Evolutionary conservation across 2,888 invertebrate species (phyloP), one percentile per base, ranked within the genome.

Genomic region (Altica lythri): DNA sequence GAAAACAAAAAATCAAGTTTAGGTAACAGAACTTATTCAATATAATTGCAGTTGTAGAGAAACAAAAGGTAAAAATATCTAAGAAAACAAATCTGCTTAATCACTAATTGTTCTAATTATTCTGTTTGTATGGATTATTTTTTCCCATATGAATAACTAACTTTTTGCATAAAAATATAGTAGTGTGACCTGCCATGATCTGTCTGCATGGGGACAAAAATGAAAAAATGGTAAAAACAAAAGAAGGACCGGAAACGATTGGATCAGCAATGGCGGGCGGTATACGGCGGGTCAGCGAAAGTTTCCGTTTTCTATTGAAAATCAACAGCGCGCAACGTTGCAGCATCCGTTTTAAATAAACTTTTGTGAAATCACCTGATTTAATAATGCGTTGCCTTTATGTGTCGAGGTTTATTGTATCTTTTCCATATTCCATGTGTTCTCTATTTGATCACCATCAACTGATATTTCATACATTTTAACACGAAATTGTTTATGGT

Each of bases 241-340:
- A 55, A 55, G 47, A 47, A 51, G 57, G 58, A 67, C 69, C 68
- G 75, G 75, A 75, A 74, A 73, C 68, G 68, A 72, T 70, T 68
- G 70, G 70, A 73, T 72, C 70, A 70, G 71, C 66, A 32, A 16
- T 34, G 16, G 34, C 34, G 34, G 34, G 30, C 18, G 37, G 37
- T 19, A 10, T 10, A 29, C 10, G 22, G 71, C 70, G 71, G 74
- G 72, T 69, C 72, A 72, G 74, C 71, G 73, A 75, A 74, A 75
- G 73, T 75, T 74, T 75, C 74, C 75, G 72, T 69, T 73, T 29
- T 68, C 75, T 72, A 76, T 77, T 75, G 73, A 75, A 73, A 76
- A 72, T 64, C 75, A 74, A 61, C 74, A 70, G 69, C 63, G 75
- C 72, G 75, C 74, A 72, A 76, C 76, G 72, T 65, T 69, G 55